Base-by-base conservation (phyloP, 1,140 invertebrate genomes). In the Pectinophora gossypiella region DNA sequence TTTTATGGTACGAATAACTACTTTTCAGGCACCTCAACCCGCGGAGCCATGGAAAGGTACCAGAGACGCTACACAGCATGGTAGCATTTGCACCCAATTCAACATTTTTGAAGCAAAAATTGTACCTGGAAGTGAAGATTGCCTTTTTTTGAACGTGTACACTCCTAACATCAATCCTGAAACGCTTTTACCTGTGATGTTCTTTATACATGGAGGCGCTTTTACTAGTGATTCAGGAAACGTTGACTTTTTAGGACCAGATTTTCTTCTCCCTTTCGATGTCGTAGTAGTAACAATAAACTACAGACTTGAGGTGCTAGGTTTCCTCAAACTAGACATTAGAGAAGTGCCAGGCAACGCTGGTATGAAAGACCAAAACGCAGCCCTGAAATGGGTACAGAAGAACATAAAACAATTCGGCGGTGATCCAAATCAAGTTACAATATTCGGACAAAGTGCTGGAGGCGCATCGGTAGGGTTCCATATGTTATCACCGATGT, bases 201-300 rank as follows among this genome's bases (percentile, higher is more conserved):
- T 79, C 27, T 76, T 62, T 38, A 79, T 76, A 22, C 77, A 87
- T 56, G 72, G 74, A 5, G 85, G 85, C 18, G 80, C 61, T n/a
- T 80, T 73, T 16, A 57, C 48, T 40, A 3, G 60, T 15, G 60
- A 58, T n/a, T 51, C 49, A 18, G 38, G 19, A 20, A 59, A 50
- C 18, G 20, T 47, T 15, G 20, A 59, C 10, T 13, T 77, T 0
- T 89, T 90, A 53, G 87, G 89, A n/a, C 89, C 89, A 0, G 89
- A 92, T 56, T 90, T 90, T 49, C 72, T 94, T 9, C 62, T 91
- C 0, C 77, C 89, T 16, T 84, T 92, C 23, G 85, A 90, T 23
- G 83, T 94, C 1, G 82, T 93, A 0, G 69, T 93, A 3, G 92
- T 93, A 0, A 91, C 90, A 0, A 73, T 92, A 0, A 92, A 93